Percentiles rank a stretch among this genome's conserved stretches.
These are phyloP conservation scores for Archilochus colubris DNA, from an alignment of 2,113 vertebrate genomes.

Conservation along the genomic window DNA sequence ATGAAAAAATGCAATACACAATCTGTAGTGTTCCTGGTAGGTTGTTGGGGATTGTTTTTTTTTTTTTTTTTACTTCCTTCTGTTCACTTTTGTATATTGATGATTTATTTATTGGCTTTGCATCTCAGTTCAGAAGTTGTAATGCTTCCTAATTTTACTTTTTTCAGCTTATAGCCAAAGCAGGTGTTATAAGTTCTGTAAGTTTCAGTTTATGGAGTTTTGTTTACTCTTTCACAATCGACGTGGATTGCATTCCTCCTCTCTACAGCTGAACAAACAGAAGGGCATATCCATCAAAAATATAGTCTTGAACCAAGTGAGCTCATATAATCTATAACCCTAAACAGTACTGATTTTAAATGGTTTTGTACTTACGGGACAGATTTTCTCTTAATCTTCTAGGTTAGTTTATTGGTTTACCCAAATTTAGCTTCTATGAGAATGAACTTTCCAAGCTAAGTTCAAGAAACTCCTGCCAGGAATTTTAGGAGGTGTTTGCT, in stretches of 20 bases:
- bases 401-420: background rate
- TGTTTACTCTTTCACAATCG: background rate
- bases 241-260: background rate
- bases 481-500: background rate
- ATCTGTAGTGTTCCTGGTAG: slow-evolving; percentile 27
- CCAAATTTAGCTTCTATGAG: background rate
- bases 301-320: background rate
- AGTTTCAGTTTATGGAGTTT: background rate
- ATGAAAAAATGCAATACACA: background rate
- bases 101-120: slow-evolving; percentile 14
- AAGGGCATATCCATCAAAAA: slow-evolving; percentile 50
- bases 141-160: background rate
- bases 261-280: slow-evolving; percentile 59
- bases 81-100: background rate
- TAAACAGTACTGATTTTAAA: background rate
- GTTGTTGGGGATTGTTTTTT: background rate
- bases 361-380: background rate
- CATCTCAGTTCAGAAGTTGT: background rate
- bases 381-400: background rate
- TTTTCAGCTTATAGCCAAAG: background rate
- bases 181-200: background rate
- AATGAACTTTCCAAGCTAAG: background rate
- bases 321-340: background rate
- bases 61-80: background rate
- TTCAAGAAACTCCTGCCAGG: background rate